Percentiles rank a stretch among this genome's conserved stretches.
These are phyloP conservation scores for Lithophane leautieri DNA, from an alignment of 2,888 invertebrate species.

Conservation along the genomic window DNA sequence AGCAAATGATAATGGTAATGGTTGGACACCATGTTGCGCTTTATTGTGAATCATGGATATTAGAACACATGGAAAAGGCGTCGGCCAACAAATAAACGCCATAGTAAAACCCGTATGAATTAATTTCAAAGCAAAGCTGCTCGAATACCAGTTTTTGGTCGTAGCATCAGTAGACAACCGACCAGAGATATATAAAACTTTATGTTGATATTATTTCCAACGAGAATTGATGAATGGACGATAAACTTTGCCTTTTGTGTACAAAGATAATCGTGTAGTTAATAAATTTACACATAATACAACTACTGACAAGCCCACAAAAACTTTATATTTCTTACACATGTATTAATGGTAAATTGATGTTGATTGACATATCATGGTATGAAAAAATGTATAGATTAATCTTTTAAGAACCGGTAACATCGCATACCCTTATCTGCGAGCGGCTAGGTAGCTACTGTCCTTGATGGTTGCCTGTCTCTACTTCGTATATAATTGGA, in stretches of 20 bases:
- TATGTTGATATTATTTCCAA: slow-evolving; percentile 60
- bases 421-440: slow-evolving; percentile 54
- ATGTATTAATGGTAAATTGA: slow-evolving; percentile 64
- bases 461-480: slow-evolving; percentile 54
- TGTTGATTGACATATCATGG: slow-evolving; percentile 69
- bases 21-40: slow-evolving; percentile 86
- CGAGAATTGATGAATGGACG: slow-evolving; percentile 61
- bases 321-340: slow-evolving; percentile 56
- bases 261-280: slow-evolving; percentile 62
- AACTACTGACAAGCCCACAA: slow-evolving; percentile 55
- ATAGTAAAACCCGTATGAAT: slow-evolving; percentile 46
- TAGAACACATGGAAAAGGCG: slow-evolving; percentile 69
- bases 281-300: slow-evolving; percentile 70
- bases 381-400: slow-evolving; percentile 65
- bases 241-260: slow-evolving; percentile 63
- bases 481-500: slow-evolving; percentile 58
- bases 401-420: slow-evolving; percentile 64
- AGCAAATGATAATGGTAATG: slow-evolving; percentile 88
- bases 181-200: slow-evolving; percentile 48
- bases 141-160: slow-evolving; percentile 38
- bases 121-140: slow-evolving; percentile 48
- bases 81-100: slow-evolving; percentile 59
- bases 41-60: slow-evolving; percentile 73
- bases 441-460: slow-evolving; percentile 42
- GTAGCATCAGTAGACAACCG: slow-evolving; percentile 18